phyloP scores from a whole-genome alignment of 1,140 invertebrate species.

The Drosophila willistoni region DNA sequence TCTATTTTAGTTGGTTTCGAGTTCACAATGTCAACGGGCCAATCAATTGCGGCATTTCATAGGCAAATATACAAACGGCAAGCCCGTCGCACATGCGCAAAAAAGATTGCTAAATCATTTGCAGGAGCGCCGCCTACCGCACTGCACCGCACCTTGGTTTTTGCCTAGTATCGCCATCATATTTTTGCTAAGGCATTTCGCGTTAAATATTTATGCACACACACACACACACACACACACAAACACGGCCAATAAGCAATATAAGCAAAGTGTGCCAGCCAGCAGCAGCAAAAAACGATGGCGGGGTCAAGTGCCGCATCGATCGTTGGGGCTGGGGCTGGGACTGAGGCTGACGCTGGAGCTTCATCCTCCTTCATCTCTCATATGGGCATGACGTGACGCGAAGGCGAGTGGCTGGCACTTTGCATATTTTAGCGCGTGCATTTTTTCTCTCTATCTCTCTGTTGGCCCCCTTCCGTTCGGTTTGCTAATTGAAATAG shows the following conservation, averaged over 20 bases:
- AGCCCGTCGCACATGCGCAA: conserved; percentile 53
- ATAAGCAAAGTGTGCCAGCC: conserved; percentile 71
- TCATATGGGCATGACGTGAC: conserved; percentile 52
- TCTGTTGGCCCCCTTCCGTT: conserved; percentile 5
- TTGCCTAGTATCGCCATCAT: conserved; percentile 11
- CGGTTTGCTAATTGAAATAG: conserved; percentile 78
- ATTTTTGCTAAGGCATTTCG: conserved; percentile 63
- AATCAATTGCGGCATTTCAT: conserved; percentile 36
- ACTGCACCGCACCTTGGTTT: conserved; percentile 3
- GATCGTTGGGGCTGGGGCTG: conserved; percentile 30
- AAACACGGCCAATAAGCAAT: conserved; percentile 76
- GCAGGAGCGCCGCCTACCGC: conserved; percentile 57
- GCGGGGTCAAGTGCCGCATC: conserved; percentile 68
- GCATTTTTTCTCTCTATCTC: conserved; percentile 32
- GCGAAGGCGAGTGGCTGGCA: conserved; percentile 63
- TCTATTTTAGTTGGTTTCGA: conserved; percentile 8
- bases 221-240: conserved; percentile 7
- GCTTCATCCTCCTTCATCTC: conserved; percentile 21
- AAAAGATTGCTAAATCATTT: conserved; percentile 52
- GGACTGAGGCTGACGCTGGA: conserved; percentile 11
- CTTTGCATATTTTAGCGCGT: conserved; percentile 80
- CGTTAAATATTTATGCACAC: conserved; percentile 73
- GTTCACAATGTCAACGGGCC: conserved; percentile 19
- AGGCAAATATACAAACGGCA: conserved; percentile 43
- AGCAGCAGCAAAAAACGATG: conserved; percentile 31